A percentile compares a stretch with the other conserved stretches of the same genome.
Evolutionary conservation across 1,140 invertebrate genomes (phyloP).

Genomic region (Contarinia nasturtii): DNA sequence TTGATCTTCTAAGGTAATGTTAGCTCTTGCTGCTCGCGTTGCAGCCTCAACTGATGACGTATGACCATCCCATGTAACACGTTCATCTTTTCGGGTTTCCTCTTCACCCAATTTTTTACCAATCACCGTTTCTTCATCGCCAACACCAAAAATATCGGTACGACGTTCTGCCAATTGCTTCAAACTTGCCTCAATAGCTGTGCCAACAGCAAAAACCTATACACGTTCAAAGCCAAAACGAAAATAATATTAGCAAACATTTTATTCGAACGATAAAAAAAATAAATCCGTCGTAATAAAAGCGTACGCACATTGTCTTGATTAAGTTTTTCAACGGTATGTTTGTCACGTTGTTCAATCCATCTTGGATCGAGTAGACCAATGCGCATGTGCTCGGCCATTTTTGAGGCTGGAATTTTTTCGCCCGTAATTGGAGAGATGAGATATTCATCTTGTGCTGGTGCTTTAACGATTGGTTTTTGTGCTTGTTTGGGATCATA

Average conservation of each 20-base stretch:
- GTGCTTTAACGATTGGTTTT: conserved; percentile 32
- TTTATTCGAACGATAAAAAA: no score
- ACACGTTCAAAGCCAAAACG: neutral
- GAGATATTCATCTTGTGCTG: conserved; percentile 68
- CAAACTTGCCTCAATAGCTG: conserved; percentile 86
- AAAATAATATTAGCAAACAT: neutral
- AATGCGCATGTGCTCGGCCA: conserved; percentile 95
- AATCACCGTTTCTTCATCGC: conserved; percentile 95
- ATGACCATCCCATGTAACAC: conserved; percentile 96
- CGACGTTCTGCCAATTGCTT: conserved; percentile 92
- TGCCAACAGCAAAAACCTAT: conserved; percentile 68
- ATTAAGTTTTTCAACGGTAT: conserved; percentile 43
- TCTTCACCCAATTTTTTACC: conserved; percentile 98
- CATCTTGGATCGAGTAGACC: conserved; percentile 93
- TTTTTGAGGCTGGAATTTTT: conserved; percentile 88
- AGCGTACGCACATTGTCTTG: conserved; percentile 18
- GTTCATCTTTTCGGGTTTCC: conserved; percentile 70
- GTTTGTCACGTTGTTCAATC: conserved; percentile 89
- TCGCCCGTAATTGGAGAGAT: conserved; percentile 98
- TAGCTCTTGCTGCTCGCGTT: conserved; percentile 76
- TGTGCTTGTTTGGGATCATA: conserved; percentile 83
- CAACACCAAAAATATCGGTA: conserved; percentile 99
- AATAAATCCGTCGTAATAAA: neutral
- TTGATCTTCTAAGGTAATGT: conserved; percentile 91
- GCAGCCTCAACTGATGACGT: conserved; percentile 85